A percentile compares a stretch with the other conserved stretches of the same genome.
Conservation (phyloP, 1,140 invertebrate genomes). For the Helicoverpa armigera region DNA sequence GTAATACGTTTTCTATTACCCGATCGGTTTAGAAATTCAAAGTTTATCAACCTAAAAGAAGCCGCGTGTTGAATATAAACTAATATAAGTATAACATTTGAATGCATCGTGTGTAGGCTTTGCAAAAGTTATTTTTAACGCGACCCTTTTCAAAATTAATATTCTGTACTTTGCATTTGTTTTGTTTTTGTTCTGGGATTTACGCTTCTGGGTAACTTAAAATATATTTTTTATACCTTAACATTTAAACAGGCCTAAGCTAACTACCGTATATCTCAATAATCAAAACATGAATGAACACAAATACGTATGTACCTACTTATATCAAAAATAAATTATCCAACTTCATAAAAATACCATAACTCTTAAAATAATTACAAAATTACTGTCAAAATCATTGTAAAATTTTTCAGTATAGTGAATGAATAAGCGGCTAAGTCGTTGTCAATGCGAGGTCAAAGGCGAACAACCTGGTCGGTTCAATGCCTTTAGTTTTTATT, state of each 20-base stretch:
- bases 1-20: slow-evolving; percentile 26
- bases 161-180: slow-evolving; percentile 21
- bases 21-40: slow-evolving; percentile 42
- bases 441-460: slow-evolving; percentile 53
- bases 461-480: slow-evolving; percentile 54
- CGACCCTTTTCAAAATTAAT: slow-evolving; percentile 39
- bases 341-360: background rate
- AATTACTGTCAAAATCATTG: background rate
- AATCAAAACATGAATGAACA: too few relatives aligned
- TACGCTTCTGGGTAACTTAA: background rate
- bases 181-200: slow-evolving; percentile 23
- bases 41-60: slow-evolving; percentile 40
- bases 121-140: slow-evolving; percentile 45
- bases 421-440: slow-evolving; percentile 11
- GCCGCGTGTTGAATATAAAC: slow-evolving; percentile 31
- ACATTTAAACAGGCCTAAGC: too few relatives aligned
- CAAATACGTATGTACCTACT: too few relatives aligned
- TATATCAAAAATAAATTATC: background rate
- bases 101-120: slow-evolving; percentile 13
- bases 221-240: background rate
- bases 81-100: slow-evolving; percentile 20
- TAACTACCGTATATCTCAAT: background rate
- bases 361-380: background rate
- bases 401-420: slow-evolving; percentile 10
- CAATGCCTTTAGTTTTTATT: slow-evolving; percentile 53